Evolutionary conservation across 2,797 vertebrate species (phyloP), one percentile per base, ranked within the genome.

Genomic region (Moxostoma hubbsi): DNA sequence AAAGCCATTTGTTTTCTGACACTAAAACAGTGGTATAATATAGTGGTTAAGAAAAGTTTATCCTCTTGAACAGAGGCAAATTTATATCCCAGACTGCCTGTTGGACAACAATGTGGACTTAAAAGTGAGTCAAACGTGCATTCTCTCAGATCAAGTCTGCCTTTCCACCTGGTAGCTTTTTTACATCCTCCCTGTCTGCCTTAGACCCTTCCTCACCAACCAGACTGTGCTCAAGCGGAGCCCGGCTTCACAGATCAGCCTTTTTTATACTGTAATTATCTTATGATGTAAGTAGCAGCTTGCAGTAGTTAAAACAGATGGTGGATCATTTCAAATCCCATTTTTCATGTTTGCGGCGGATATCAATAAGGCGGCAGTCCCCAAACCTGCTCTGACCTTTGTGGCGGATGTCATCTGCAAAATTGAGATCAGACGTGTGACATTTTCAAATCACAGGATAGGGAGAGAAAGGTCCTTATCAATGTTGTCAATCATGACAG

Each of bases 321-420:
- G 68, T 1, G 36, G 59, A 79, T 73, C 24, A 69, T 77, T 86
- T 84, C 61, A 89, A 84, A 81, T 82, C 58, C 78, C 66, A 86
- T 83, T 82, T 85, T 79, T 84, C 84, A 65, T 70, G 46, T 88
- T 89, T 81, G 70, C 46, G 2, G 70, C 45, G 4, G 73, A 72
- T 84, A 81, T 86, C 77, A 85, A 83, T 63, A 85, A 83, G 69
- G 47, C 58, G 71, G 50, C 45, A 18, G 43, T 83, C 79, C 86
- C 49, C 75, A 86, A 83, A 85, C 86, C 77, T 73, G 76, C 68
- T 82, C 70, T 86, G 84, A 87, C 86, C 86, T 87, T 87, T 87
- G 67, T 75, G 77, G 69, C 69, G 53, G 73, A 59, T 85, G 84
- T 74, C 84, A 74, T 86, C 76, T 78, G 9, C 75, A 84, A 81